A percentile compares a stretch with the other conserved stretches of the same genome.
phyloP scores from a whole-genome alignment of 2,888 invertebrate genomes.

The Cremastobaeus sp. region DNA sequence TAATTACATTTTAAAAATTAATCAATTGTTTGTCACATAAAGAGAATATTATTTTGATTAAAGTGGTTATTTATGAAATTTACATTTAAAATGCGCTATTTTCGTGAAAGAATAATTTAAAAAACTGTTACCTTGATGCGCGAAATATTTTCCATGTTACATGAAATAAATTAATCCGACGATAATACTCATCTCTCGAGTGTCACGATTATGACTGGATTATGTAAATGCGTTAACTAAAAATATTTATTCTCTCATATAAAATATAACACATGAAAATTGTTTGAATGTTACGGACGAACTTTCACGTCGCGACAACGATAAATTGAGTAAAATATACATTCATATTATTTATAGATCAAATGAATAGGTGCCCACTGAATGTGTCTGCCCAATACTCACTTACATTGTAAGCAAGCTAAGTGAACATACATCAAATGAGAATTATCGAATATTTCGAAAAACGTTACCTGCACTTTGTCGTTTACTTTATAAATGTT shows the following conservation, averaged over 20 bases:
- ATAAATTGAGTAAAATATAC: constrained; percentile 32
- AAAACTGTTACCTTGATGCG: no score
- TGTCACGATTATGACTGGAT: constrained; percentile 16
- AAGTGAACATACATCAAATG: constrained; percentile 4
- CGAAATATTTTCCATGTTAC: no score
- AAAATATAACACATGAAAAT: constrained; percentile 20
- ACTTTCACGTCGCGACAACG: constrained; percentile 26
- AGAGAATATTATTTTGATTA: no score
- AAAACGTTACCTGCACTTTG: constrained; percentile 18
- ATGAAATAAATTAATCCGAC: constrained; percentile 1
- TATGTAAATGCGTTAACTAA: constrained; percentile 24
- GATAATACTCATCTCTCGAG: not conserved
- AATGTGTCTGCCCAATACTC: constrained; percentile 27
- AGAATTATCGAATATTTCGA: constrained; percentile 22
- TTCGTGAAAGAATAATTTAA: no score
- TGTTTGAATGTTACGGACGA: constrained; percentile 21
- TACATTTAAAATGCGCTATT: no score
- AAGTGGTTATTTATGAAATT: no score
- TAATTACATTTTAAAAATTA: no score
- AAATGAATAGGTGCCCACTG: constrained; percentile 27
- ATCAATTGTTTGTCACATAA: no score
- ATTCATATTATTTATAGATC: constrained; percentile 37
- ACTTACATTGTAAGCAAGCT: constrained; percentile 22
- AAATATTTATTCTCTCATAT: constrained; percentile 29
- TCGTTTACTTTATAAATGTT: constrained; percentile 8